Base-by-base conservation (phyloP, 1,140 invertebrate genomes). In the Kradibia gibbosae region DNA sequence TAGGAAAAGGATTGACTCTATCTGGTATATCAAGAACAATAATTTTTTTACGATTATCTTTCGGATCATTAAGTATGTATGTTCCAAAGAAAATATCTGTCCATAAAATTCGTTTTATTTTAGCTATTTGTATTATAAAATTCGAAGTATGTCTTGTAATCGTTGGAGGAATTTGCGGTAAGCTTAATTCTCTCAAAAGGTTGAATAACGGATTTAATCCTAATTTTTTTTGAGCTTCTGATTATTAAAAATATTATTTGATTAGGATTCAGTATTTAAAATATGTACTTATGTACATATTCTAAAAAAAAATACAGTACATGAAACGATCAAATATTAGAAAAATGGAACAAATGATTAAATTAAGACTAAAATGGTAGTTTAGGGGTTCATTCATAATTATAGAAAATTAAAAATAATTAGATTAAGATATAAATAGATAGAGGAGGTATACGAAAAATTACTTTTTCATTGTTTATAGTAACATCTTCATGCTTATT, bases 51-150 rank as follows among this genome's bases (percentile, higher is more conserved):
- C 92, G 93, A 3, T 93, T 92, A 85, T 95, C 95, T 71, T 91
- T 92, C 0, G 94, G 93, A 91, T 95, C 94, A 0, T 93, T 91
- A 85, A 93, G 92, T n/a, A 95, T 92, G 80, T 93, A 92, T 71
- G 95, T 93, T 0, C 95, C 94, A 78, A 95, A 93, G 1, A 95
- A 92, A 0, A 95, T 86, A 83, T 95, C 95, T 89, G 93, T 92
- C 15, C 92, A 93, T 1, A 95, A 87, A 48, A 93, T 86, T 80
- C 90, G 93, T 83, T 95, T 95, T 1, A 95, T 90, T 42, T 91
- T 91, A 28, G 93, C 94, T 25, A 95, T 91, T 34, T 92, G 88
- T 60, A 93, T 88, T 45, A 95, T 84, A 93, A 94, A 95, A 89
- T 92, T 90, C 20, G 86, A 83, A 3, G 88, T 88, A 20, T 92